Percentiles rank a stretch among this genome's conserved stretches.
Conservation (phyloP, 2,113 vertebrate genomes). For the Chaetura pelagica region DNA sequence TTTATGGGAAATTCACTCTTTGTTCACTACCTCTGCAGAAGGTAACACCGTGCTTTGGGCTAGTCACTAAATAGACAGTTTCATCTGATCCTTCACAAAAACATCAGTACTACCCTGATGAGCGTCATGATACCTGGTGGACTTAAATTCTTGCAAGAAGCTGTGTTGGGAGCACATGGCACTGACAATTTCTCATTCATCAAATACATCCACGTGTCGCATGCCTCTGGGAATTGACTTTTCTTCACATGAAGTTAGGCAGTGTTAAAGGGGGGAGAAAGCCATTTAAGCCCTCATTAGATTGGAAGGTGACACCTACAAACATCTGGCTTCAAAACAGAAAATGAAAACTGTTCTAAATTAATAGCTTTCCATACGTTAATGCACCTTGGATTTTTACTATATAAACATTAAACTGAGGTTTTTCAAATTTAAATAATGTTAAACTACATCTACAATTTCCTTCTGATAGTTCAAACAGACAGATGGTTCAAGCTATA, state of each 20-base stretch:
- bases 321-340: slow-evolving; percentile 49
- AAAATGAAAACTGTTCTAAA: slow-evolving; percentile 15
- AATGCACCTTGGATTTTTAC: neutral
- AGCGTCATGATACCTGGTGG: neutral
- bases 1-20: neutral
- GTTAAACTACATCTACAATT: neutral
- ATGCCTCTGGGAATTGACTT: neutral
- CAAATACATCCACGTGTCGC: fast-evolving
- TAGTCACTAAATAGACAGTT: fast-evolving
- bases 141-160: neutral
- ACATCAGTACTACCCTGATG: fast-evolving
- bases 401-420: neutral
- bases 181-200: neutral
- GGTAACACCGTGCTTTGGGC: fast-evolving
- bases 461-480: neutral
- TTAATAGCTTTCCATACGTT: slow-evolving; percentile 19
- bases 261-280: neutral
- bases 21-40: neutral
- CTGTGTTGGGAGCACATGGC: neutral
- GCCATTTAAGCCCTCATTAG: slow-evolving; percentile 8
- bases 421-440: neutral
- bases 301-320: slow-evolving; percentile 59
- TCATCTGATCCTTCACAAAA: neutral
- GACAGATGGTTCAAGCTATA: slow-evolving; percentile 26
- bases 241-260: neutral